Conservation (phyloP, 64 coral and sea anemone species). For the Dendrophyllia cribrosa region DNA sequence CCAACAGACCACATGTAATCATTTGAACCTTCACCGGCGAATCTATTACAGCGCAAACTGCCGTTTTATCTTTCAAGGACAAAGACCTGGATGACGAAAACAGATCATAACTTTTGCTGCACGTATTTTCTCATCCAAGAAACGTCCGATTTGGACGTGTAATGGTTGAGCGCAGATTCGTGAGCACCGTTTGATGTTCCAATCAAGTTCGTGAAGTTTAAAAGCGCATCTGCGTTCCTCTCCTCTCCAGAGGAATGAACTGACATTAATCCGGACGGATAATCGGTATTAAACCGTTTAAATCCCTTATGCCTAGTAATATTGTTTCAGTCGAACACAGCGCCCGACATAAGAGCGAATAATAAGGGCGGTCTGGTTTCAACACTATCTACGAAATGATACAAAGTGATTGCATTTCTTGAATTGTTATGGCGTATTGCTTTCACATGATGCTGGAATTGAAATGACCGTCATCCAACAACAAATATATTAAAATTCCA, state of each 20-base stretch:
- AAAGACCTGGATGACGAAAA: background rate
- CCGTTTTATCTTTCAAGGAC: background rate
- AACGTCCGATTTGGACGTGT: background rate
- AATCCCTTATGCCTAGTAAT: slow-evolving; percentile 8
- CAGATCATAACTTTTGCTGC: background rate
- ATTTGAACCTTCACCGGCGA: background rate
- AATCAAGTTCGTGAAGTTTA: slow-evolving; percentile 1
- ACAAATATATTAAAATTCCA: background rate
- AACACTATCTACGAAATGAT: slow-evolving; percentile 43
- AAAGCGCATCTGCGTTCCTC: background rate
- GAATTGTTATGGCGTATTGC: slow-evolving; percentile 34
- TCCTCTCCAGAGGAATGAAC: slow-evolving; percentile 9
- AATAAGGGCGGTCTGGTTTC: slow-evolving; percentile 14
- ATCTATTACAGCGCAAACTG: background rate
- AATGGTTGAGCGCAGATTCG: background rate
- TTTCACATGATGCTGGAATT: slow-evolving; percentile 1
- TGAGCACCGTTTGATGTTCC: background rate
- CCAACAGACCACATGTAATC: background rate
- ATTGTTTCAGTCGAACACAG: slow-evolving; percentile 15
- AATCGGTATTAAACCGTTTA: background rate
- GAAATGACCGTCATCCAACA: background rate
- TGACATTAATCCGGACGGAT: background rate
- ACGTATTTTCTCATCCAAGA: background rate
- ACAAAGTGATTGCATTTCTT: slow-evolving; percentile 49
- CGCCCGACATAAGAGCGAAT: background rate